These are phyloP conservation scores for Molanna angustata DNA, from an alignment of 2,888 invertebrate genomes.

Conservation along the genomic window DNA sequence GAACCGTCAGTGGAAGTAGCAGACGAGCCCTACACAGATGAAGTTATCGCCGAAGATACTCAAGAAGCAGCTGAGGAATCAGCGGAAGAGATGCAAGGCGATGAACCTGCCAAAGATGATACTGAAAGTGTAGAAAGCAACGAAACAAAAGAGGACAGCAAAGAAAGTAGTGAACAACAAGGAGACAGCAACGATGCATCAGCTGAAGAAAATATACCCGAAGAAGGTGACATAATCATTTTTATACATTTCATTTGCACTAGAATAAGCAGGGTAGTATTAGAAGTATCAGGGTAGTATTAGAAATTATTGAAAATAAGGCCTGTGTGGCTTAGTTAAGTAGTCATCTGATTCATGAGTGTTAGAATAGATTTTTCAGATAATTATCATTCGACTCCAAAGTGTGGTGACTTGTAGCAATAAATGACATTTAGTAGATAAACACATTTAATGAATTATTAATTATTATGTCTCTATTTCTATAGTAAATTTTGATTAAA, in stretches of 20 bases:
- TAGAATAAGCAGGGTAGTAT: not conserved
- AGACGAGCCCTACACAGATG: slow-evolving; percentile 51
- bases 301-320: not conserved
- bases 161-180: slow-evolving; percentile 31
- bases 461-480: no score
- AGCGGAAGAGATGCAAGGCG: slow-evolving; percentile 42
- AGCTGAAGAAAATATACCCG: slow-evolving; percentile 50
- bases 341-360: no score
- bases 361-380: no score
- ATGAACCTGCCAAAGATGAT: slow-evolving; percentile 39
- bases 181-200: slow-evolving; percentile 45
- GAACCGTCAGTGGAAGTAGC: slow-evolving; percentile 49
- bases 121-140: slow-evolving; percentile 30
- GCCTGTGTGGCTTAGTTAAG: not conserved
- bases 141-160: slow-evolving; percentile 20
- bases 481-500: no score
- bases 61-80: slow-evolving; percentile 39
- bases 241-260: slow-evolving; percentile 11
- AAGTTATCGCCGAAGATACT: slow-evolving; percentile 50
- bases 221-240: slow-evolving; percentile 41
- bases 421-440: no score
- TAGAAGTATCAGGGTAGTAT: not conserved
- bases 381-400: no score
- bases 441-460: no score
- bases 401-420: no score